phyloP scores from a whole-genome alignment of 2,888 invertebrate genomes.

The Andrena chrysosceles region DNA sequence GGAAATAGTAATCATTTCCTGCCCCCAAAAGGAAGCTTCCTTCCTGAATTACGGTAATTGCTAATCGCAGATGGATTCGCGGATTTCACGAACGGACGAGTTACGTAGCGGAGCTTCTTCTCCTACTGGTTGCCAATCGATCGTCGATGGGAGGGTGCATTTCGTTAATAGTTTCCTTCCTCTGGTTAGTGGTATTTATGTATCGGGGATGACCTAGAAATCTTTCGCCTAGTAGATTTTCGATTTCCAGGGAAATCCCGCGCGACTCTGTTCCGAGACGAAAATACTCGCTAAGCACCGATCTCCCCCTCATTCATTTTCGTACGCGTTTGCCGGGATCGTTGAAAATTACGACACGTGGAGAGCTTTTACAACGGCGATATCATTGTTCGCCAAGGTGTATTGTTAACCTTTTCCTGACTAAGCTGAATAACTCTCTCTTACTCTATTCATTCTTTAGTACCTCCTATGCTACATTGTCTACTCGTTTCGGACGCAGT shows the following conservation, averaged over 20 bases:
- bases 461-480: background rate
- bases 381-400: background rate
- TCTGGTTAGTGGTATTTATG: conserved; percentile 31
- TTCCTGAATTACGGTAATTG: conserved; percentile 39
- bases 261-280: background rate
- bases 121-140: conserved; percentile 35
- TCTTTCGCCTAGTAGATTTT: conserved; percentile 14
- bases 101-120: conserved; percentile 16
- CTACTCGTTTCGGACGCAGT: background rate
- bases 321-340: background rate
- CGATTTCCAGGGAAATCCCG: background rate
- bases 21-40: conserved; percentile 27
- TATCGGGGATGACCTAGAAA: conserved; percentile 44
- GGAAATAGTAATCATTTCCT: conserved; percentile 28
- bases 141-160: conserved; percentile 58
- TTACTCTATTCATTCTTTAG: background rate
- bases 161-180: conserved; percentile 64
- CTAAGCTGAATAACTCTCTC: background rate
- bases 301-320: background rate
- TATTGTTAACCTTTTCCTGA: conserved; percentile 20
- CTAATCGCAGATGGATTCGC: conserved; percentile 49
- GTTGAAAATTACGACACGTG: conserved; percentile 4
- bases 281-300: background rate
- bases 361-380: conserved; percentile 19
- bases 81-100: conserved; percentile 32